Conservation (phyloP, 1,140 invertebrate genomes). For the Argopecten irradians region DNA sequence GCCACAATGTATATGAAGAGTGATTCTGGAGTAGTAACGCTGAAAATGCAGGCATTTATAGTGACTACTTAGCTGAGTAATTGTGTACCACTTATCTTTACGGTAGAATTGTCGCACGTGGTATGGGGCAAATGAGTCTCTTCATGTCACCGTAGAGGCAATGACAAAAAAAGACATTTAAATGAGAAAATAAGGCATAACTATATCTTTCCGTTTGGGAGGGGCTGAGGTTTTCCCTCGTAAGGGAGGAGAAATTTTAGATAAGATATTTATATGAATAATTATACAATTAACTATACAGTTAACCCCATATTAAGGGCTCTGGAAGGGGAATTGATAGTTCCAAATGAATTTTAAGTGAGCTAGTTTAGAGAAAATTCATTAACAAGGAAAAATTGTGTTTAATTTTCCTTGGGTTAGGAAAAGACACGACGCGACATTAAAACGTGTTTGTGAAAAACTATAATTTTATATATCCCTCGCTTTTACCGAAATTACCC, state of each 20-base stretch:
- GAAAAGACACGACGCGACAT: too few species aligned
- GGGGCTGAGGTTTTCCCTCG: not conserved
- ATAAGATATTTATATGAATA: not conserved
- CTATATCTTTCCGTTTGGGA: not conserved
- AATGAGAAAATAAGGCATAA: not conserved
- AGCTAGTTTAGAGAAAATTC: too few species aligned
- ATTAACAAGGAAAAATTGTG: too few species aligned
- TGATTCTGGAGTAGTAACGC: not conserved
- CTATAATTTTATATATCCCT: too few species aligned
- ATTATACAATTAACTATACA: not conserved
- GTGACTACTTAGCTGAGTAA: not conserved
- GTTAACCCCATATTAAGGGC: too few species aligned
- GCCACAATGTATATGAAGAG: not conserved
- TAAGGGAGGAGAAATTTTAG: not conserved
- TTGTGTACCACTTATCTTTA: not conserved
- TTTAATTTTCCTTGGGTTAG: too few species aligned
- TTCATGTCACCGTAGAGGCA: not conserved
- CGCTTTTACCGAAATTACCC: too few species aligned
- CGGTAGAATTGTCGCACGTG: not conserved
- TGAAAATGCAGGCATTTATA: not conserved
- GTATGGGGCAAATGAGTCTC: not conserved
- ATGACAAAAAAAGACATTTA: not conserved
- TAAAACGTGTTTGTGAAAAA: too few species aligned
- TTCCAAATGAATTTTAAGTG: too few species aligned
- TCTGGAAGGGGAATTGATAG: too few species aligned